These are phyloP conservation scores for Jordanella pulchra DNA, from an alignment of 2,797 vertebrate genomes.

Conservation along the genomic window DNA sequence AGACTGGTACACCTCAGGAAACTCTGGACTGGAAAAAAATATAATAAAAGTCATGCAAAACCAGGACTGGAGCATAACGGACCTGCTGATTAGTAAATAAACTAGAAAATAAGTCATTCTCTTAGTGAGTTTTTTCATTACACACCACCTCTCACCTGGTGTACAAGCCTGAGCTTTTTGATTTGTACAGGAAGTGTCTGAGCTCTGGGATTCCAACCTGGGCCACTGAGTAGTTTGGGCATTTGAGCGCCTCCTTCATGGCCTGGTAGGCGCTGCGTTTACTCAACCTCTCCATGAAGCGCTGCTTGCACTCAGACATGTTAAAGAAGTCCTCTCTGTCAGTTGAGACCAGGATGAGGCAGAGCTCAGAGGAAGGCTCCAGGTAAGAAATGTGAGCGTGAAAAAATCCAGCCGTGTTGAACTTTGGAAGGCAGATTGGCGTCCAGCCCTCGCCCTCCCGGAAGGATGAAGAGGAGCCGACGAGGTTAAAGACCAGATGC, in stretches of 20 bases:
- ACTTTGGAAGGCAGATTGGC: conserved; percentile 96
- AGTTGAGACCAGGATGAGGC: conserved; percentile 93
- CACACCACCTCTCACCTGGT: conserved; percentile 85
- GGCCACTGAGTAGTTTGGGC: conserved; percentile 85
- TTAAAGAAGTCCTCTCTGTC: conserved; percentile 97
- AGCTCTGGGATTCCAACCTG: conserved; percentile 94
- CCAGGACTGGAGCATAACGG: background rate
- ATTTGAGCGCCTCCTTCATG: conserved; percentile 86
- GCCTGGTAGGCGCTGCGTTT: conserved; percentile 84
- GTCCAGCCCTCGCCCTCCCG: conserved; percentile 97
- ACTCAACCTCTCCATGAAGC: conserved; percentile 91
- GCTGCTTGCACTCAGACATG: conserved; percentile 91
- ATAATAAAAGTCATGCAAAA: background rate
- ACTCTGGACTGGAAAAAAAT: conserved; percentile 83
- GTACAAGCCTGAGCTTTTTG: conserved; percentile 96
- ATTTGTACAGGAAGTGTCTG: conserved; percentile 97
- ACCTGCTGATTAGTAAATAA: too few relatives aligned
- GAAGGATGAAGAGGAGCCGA: conserved; percentile 93
- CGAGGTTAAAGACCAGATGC: conserved; percentile 95
- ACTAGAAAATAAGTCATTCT: too few relatives aligned
- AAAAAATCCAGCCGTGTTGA: conserved; percentile 95
- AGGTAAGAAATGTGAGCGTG: conserved; percentile 97
- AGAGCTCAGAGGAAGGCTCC: conserved; percentile 88
- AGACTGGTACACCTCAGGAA: conserved; percentile 85
- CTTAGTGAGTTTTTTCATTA: background rate